Conservation (phyloP, 2,888 invertebrate genomes). For the Panzeria rudis region DNA sequence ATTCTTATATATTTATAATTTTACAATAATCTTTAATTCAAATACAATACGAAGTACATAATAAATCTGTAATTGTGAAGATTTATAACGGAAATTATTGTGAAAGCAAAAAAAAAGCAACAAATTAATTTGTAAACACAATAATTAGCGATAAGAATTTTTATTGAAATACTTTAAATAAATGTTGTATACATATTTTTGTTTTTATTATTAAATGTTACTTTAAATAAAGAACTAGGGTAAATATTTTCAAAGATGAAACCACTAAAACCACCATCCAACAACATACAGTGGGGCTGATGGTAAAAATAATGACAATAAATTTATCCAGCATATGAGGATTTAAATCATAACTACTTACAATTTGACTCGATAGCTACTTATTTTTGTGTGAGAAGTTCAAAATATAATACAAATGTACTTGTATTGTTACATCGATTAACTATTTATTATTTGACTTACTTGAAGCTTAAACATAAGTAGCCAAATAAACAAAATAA, state of each 20-base stretch:
- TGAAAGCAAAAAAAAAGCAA: conserved; percentile 24
- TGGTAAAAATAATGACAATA: neutral
- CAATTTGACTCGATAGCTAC: no score
- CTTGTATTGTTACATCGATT: no score
- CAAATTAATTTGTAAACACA: conserved; percentile 70
- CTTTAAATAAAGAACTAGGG: neutral
- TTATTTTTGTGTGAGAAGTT: no score
- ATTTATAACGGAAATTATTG: conserved; percentile 65
- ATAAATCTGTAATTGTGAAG: conserved; percentile 4
- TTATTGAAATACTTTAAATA: conserved; percentile 35
- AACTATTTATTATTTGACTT: no score
- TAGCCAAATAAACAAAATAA: no score
- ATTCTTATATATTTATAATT: neutral
- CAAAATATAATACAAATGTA: no score
- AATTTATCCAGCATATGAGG: no score
- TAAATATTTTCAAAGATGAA: conserved; percentile 18
- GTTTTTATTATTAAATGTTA: conserved; percentile 16
- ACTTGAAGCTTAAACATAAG: no score
- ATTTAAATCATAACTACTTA: no score
- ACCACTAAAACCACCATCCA: neutral
- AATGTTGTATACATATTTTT: neutral
- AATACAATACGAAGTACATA: conserved; percentile 1
- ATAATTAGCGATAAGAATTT: conserved; percentile 69
- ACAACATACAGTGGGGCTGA: neutral
- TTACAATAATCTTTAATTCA: conserved; percentile 35